These are phyloP conservation scores for Mobula birostris DNA, from an alignment of 2,113 vertebrate genomes.

Conservation along the genomic window DNA sequence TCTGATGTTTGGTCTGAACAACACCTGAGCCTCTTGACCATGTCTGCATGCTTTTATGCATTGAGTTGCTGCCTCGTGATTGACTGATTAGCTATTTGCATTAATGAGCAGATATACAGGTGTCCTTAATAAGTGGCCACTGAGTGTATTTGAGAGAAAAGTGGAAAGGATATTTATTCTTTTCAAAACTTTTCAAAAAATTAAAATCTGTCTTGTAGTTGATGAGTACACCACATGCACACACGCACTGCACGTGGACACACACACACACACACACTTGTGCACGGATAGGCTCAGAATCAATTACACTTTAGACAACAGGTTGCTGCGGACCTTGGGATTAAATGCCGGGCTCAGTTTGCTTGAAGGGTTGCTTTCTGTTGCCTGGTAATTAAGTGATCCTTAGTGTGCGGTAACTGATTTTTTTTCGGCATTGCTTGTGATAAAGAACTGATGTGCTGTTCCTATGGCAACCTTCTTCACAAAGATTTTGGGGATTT, in stretches of 20 bases:
- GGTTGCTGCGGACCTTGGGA: neutral
- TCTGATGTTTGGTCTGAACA: too few species aligned
- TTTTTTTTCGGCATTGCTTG: neutral
- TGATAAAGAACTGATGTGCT: neutral
- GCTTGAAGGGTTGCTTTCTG: neutral
- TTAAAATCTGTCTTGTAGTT: too few species aligned
- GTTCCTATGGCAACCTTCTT: neutral
- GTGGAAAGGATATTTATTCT: too few species aligned
- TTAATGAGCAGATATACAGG: too few species aligned
- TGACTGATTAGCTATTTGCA: too few species aligned
- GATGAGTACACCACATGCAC: too few species aligned
- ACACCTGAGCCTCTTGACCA: too few species aligned
- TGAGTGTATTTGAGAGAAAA: too few species aligned
- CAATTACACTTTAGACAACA: neutral
- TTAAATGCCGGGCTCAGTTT: neutral
- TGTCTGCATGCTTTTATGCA: too few species aligned
- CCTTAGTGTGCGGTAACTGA: neutral
- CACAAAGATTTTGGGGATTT: neutral
- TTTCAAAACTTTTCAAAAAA: too few species aligned
- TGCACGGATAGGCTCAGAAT: neutral
- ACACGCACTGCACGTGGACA: neutral
- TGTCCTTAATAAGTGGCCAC: too few species aligned
- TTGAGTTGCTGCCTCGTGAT: too few species aligned
- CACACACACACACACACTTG: neutral
- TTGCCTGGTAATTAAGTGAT: conserved; percentile 9